Base-by-base conservation (phyloP, 2,888 invertebrate genomes). In the Orthosia gothica region DNA sequence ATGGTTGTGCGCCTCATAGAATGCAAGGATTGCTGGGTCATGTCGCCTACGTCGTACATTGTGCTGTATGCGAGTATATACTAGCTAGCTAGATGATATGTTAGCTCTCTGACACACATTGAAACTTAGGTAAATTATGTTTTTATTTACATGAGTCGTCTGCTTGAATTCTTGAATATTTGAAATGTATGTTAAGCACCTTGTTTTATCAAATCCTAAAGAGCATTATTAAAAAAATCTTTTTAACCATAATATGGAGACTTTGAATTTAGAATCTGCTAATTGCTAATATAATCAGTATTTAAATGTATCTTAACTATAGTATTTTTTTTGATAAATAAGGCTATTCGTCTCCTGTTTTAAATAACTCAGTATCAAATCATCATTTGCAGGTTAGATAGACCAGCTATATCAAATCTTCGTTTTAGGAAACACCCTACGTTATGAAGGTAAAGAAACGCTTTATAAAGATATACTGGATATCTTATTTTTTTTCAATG, bases 21-120 rank as follows among this genome's bases (percentile, higher is more conserved):
- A 79, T 79, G 80, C 52, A 40, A 69, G 55, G 74, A 79, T 65
- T 66, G 66, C 77, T 79, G 79, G 79, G 74, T 79, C 79, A 74
- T 23, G 23, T 63, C 80, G 79, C 80, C 74, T 74, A 74, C 68
- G 47, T 26, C 23, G 45, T 23, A 50, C n/a, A 32, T 47, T 59
- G 23, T 45, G 18, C 20, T 26, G 9, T 47, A n/a, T 15, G 5
- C 18, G 3, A 16, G 11, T 20, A 7, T n/a, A 15, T 59, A n/a
- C 55, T 23, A 23, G 59, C 61, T 45, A 45, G 45, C 45, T 45
- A 20, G 15, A 61, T 54, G 62, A 11, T 26, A n/a, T 59, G 20
- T 49, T 50, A 26, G 11, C 7, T 59, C 47, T 26, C 54, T 71
- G 45, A 71, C 78, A 77, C 54, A 76, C 64, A 77, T 70, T 70